Evolutionary conservation across 1,140 invertebrate species (phyloP).

Genomic region (Physella acuta): DNA sequence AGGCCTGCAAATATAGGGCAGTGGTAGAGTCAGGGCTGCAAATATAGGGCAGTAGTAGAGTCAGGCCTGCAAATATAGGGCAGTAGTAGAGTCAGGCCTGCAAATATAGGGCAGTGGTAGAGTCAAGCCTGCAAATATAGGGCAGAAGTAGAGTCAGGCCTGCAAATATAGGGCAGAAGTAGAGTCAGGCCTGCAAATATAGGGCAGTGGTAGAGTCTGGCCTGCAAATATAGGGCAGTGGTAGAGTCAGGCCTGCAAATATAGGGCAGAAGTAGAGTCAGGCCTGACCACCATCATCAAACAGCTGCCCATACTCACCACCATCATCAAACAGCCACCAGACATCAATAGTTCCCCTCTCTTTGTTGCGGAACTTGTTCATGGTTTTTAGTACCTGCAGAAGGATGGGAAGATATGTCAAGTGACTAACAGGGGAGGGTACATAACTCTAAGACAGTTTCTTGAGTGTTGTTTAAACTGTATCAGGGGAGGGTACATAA

Average conservation of each 20-base stretch:
- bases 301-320: conserved; percentile 45
- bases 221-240: conserved; percentile 88
- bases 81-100: conserved; percentile 83
- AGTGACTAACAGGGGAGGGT: no score
- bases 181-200: conserved; percentile 78
- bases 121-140: no score
- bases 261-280: conserved; percentile 89
- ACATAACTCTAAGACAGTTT: no score
- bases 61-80: conserved; percentile 86
- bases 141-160: conserved; percentile 87
- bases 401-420: no score
- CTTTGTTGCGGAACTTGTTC: conserved; percentile 67
- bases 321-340: conserved; percentile 98
- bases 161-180: conserved; percentile 84
- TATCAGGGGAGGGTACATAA: no score
- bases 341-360: conserved; percentile 80
- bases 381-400: conserved; percentile 45
- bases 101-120: no score
- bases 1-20: conserved; percentile 72
- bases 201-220: conserved; percentile 73
- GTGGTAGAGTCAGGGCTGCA: no score
- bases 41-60: conserved; percentile 89
- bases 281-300: conserved; percentile 63
- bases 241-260: conserved; percentile 83
- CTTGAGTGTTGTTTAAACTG: no score